Evolutionary conservation across 2,113 vertebrate species (phyloP).

Genomic region (Hystrix cristata): DNA sequence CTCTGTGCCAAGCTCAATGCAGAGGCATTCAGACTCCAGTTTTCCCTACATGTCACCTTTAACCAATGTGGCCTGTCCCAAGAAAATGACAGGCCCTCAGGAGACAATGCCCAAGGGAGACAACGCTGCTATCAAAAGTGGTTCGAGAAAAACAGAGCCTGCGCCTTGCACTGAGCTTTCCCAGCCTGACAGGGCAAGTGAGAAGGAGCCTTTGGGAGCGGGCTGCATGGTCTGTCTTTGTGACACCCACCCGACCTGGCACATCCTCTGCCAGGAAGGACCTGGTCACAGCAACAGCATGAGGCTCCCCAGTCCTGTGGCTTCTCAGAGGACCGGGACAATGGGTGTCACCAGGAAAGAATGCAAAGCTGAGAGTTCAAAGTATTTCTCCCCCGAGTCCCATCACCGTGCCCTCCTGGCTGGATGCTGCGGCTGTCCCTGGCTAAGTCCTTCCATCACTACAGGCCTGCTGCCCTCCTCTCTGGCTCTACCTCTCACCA

Average conservation of each 20-base stretch:
- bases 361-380: not conserved
- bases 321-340: not conserved
- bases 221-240: not conserved
- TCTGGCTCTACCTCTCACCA: not conserved
- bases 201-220: not conserved
- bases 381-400: not conserved
- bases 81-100: not conserved
- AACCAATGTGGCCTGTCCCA: not conserved
- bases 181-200: not conserved
- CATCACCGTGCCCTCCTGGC: rapidly evolving
- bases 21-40: not conserved
- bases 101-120: not conserved
- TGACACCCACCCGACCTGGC: not conserved
- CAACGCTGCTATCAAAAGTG: not conserved
- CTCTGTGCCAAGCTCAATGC: not conserved
- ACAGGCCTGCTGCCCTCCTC: not conserved
- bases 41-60: not conserved
- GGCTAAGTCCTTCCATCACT: not conserved
- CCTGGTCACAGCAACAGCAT: rapidly evolving
- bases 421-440: not conserved
- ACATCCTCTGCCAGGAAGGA: rapidly evolving
- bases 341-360: not conserved
- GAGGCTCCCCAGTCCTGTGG: not conserved
- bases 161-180: not conserved
- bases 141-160: not conserved